Base-by-base conservation (phyloP, 2,113 vertebrate genomes). In the Harpagus bidentatus region DNA sequence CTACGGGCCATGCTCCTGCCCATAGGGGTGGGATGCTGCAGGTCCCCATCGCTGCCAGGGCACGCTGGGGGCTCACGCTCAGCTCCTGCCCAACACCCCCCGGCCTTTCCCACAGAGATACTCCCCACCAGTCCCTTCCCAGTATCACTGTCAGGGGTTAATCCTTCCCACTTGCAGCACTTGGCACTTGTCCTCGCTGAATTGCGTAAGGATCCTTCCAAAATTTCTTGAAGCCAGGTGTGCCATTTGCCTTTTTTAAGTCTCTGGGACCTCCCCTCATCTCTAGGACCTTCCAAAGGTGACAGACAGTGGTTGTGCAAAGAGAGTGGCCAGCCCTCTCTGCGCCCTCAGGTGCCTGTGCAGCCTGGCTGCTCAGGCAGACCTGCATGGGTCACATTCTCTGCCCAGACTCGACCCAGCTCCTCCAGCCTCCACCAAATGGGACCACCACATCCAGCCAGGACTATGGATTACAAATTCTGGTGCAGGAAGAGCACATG, bases 1-100 rank as follows among this genome's bases (percentile, higher is more conserved):
- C 11, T 70, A 38, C 0, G 0, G 40, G 36, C 43, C 0, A 0
- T 77, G 48, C 22, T 65, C 16, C 48, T 52, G 21, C 26, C 23
- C 8, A 1, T 16, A 15, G 40, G 13, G 26, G 2, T 70, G 40
- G 47, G 40, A 42, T 25, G 13, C 23, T 86, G 32, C 67, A 65
- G 22, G 42, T n/a, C 26, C 38, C 43, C 36, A 19, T 22, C 0
- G 0, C 36, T 85, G 36, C 53, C 59, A 77, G 69, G 22, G 9
- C 55, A 42, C 3, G 0, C 19, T 73, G 50, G 40, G 43, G 17
- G 32, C 21, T 73, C 32, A 23, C 0, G 6, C 12, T 15, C n/a
- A 48, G 72, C 56, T 78, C 42, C 32, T 25, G 22, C 81, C 48
- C 9, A 22, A 26, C 36, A 32, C n/a, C 16, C 43, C 16, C 23